Evolutionary conservation across 2,113 vertebrate genomes (phyloP).

Genomic region (Ictalurus furcatus): DNA sequence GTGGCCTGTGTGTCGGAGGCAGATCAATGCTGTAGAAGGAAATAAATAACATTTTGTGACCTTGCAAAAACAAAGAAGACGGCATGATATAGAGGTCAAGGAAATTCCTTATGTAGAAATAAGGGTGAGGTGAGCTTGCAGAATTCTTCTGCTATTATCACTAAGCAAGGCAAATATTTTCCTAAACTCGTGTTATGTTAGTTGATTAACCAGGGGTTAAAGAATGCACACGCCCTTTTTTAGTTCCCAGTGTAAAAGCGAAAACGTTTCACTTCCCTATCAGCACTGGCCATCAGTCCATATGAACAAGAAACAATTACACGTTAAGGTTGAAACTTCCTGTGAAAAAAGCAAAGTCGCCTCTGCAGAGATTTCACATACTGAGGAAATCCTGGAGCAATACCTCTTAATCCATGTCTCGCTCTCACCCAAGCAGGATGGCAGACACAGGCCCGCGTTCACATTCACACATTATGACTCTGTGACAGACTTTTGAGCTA

Average conservation of each 20-base stretch:
- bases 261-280: constrained; percentile 26
- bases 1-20: constrained; percentile 9
- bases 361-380: neutral
- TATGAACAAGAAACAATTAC: constrained; percentile 17
- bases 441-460: neutral
- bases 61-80: constrained; percentile 1
- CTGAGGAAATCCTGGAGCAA: neutral
- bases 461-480: neutral
- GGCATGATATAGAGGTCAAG: neutral
- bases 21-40: constrained; percentile 19
- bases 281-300: constrained; percentile 15
- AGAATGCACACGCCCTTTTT: constrained; percentile 15
- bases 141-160: constrained; percentile 16
- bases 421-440: neutral
- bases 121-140: constrained; percentile 22
- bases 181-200: neutral
- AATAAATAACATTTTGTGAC: constrained; percentile 4
- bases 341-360: neutral
- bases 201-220: constrained; percentile 11
- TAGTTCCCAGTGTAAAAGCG: neutral
- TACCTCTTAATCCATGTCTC: neutral
- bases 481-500: constrained; percentile 18
- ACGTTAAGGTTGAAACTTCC: constrained; percentile 10
- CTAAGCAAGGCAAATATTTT: constrained; percentile 32
- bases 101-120: neutral